A percentile compares a stretch with the other conserved stretches of the same genome.
Evolutionary conservation across 2,113 vertebrate species (phyloP).

Genomic region (Sphaerodactylus townsendi): DNA sequence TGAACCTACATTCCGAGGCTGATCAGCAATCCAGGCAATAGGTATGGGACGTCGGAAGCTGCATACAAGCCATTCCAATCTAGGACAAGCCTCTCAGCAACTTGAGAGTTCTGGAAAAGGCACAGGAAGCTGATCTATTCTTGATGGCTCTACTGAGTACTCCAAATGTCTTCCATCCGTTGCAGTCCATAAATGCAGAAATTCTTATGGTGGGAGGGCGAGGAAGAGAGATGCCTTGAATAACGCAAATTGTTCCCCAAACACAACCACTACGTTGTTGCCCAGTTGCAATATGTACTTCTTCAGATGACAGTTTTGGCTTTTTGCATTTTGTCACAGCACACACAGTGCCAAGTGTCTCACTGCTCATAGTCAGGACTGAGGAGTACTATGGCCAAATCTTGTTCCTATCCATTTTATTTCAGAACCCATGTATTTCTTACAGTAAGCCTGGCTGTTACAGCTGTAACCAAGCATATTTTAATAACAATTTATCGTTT

Average conservation of each 20-base stretch:
- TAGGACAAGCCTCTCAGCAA: neutral
- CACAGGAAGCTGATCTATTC: neutral
- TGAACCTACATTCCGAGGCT: no score
- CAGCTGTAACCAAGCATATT: neutral
- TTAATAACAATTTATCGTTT: neutral
- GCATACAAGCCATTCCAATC: neutral
- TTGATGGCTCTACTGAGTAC: neutral
- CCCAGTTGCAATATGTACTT: neutral
- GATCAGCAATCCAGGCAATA: neutral
- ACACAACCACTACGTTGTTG: neutral
- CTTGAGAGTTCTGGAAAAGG: neutral
- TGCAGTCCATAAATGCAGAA: neutral
- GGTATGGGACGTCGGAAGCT: neutral
- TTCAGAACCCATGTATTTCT: neutral
- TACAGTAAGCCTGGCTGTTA: neutral
- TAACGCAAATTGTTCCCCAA: neutral
- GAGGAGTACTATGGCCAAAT: neutral
- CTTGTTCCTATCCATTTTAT: neutral
- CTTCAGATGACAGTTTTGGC: no score
- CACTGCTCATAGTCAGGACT: neutral
- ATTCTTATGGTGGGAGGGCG: neutral
- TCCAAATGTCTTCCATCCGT: neutral
- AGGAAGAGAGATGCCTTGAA: neutral
- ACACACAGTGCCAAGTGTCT: neutral
- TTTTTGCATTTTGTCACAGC: neutral